phyloP scores from a whole-genome alignment of 2,888 invertebrate species.

The Shargacucullia verbasci region DNA sequence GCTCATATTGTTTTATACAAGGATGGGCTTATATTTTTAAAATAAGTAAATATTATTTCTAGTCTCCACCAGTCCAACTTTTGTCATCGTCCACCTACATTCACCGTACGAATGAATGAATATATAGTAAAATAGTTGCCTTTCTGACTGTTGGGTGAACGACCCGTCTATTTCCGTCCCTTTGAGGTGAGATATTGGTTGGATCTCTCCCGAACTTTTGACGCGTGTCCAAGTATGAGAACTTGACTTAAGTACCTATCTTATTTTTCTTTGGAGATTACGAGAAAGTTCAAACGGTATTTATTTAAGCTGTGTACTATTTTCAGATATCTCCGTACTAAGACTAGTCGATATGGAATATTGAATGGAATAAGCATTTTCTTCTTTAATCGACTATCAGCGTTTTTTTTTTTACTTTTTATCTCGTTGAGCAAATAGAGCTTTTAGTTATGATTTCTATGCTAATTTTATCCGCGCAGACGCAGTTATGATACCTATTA shows the following conservation, averaged over 20 bases:
- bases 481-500: neutral
- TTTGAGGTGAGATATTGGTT: constrained; percentile 57
- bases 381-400: no score
- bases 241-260: constrained; percentile 18
- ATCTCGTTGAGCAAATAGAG: no score
- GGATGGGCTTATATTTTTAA: no score
- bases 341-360: no score
- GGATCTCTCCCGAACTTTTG: constrained; percentile 45
- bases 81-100: constrained; percentile 5
- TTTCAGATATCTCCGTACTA: no score
- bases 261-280: constrained; percentile 15
- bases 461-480: no score
- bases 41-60: no score
- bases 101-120: constrained; percentile 39
- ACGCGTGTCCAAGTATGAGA: constrained; percentile 41
- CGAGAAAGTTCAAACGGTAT: neutral
- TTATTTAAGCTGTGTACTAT: neutral
- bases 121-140: constrained; percentile 31
- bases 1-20: no score
- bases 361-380: no score
- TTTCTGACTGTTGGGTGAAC: constrained; percentile 44
- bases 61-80: neutral
- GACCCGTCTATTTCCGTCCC: constrained; percentile 58
- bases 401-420: no score
- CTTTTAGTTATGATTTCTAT: no score